Evolutionary conservation across 1,140 invertebrate species (phyloP), one percentile per base, ranked within the genome.

Genomic region (Drosophila gunungcola): DNA sequence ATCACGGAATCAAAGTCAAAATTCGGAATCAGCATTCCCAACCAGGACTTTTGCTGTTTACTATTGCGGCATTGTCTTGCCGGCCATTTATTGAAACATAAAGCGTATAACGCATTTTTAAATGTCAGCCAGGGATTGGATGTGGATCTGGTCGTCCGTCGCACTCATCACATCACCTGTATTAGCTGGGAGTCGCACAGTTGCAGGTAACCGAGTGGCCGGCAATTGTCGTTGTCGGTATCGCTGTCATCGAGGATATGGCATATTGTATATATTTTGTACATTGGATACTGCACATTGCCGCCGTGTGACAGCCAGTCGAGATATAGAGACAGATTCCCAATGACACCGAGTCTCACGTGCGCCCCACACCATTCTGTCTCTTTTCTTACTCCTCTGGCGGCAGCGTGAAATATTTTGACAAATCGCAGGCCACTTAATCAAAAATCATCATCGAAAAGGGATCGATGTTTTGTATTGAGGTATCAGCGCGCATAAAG

Each of bases 381-480:
- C 11, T 36, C 9, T 32, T 38, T 68, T 62, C 36, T 58, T 25
- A 38, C 48, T 69, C 55, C 53, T 42, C 42, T 42, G 32, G 60
- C 57, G 49, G 76, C 57, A 76, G 83, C 83, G 80, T 91, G 72
- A 91, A 91, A 89, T 91, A 91, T 91, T 91, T 91, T 91, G 89
- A 91, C 89, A 89, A 91, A 91, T 91, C 78, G 78, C 78, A 81
- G 89, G 83, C 58, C 89, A 91, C 89, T 91, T 91, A 91, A 91
- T 91, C 89, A 91, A 74, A 90, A 90, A 85, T 90, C 86, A 83
- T 88, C 85, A 90, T 85, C 84, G 69, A 67, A 77, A 85, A 89
- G 79, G 84, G 84, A 91, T 91, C 89, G 90, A 91, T 85, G 89
- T 80, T 86, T 81, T 75, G 78, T 86, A 75, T 86, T 81, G 82